These are phyloP conservation scores for Drosophila azteca DNA, from an alignment of 1,140 invertebrate genomes.

Conservation along the genomic window DNA sequence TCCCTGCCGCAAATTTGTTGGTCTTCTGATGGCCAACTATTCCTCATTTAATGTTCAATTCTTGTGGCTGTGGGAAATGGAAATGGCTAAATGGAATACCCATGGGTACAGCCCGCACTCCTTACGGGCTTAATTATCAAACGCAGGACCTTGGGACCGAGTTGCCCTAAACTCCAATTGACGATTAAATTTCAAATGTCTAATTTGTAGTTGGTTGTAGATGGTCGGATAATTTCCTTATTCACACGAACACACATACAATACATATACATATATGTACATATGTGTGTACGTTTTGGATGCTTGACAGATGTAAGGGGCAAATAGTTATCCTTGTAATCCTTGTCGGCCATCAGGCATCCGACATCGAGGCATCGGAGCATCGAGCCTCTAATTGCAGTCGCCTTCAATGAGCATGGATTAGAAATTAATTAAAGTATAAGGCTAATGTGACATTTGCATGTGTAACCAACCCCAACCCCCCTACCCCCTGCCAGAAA, in stretches of 20 bases:
- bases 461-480: constrained; percentile 12
- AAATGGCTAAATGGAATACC: not conserved
- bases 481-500: not conserved
- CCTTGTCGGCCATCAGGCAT: constrained; percentile 34
- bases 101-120: constrained; percentile 8
- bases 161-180: constrained; percentile 20
- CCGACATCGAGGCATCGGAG: constrained; percentile 14
- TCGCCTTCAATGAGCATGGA: constrained; percentile 58
- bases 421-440: constrained; percentile 80
- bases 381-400: constrained; percentile 64
- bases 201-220: constrained; percentile 69
- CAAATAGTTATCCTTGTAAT: constrained; percentile 63
- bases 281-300: constrained; percentile 8
- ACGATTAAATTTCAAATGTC: constrained; percentile 67
- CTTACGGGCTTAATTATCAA: constrained; percentile 25
- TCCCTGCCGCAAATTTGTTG: constrained; percentile 20
- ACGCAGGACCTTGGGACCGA: too few species aligned
- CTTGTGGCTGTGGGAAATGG: constrained; percentile 4
- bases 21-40: constrained; percentile 26
- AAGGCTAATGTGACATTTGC: constrained; percentile 60
- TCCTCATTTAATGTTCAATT: constrained; percentile 23
- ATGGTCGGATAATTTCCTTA: constrained; percentile 31
- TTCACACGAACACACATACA: constrained; percentile 34
- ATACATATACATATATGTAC: constrained; percentile 12
- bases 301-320: constrained; percentile 55